Conservation (phyloP, 2,888 invertebrate genomes). For the Cancer borealis region DNA sequence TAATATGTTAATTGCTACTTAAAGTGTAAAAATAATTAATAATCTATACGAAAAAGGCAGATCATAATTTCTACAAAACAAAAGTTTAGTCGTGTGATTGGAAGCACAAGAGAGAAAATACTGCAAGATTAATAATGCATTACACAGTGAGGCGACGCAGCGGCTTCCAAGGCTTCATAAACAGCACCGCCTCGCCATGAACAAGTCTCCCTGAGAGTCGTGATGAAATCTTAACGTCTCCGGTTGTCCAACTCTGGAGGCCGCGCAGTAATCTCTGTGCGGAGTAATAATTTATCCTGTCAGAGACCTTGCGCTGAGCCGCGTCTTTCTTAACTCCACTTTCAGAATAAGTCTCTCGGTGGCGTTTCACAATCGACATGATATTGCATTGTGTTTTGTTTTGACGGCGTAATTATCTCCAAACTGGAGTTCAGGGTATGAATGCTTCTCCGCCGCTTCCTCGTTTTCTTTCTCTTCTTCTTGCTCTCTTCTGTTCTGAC, state of each 20-base stretch:
- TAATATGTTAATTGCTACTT: too few relatives aligned
- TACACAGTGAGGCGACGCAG: neutral
- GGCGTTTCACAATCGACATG: neutral
- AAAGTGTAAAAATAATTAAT: too few relatives aligned
- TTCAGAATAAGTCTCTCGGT: constrained; percentile 3
- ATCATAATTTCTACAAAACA: too few relatives aligned
- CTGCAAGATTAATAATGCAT: neutral
- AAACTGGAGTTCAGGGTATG: neutral
- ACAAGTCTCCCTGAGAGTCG: neutral
- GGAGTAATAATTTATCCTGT: neutral
- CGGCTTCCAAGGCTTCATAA: neutral
- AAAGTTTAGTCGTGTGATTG: neutral
- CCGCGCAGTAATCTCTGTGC: neutral
- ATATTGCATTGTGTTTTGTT: constrained; percentile 1
- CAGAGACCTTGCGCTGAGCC: neutral
- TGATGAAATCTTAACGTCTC: constrained; percentile 1
- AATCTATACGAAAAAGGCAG: too few relatives aligned
- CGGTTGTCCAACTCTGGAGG: neutral
- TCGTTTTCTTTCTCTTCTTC: neutral
- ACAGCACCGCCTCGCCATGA: neutral
- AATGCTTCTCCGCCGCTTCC: neutral
- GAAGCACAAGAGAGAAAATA: neutral
- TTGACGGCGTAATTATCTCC: neutral
- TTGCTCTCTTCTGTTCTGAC: neutral
- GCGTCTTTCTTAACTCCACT: neutral